Percentiles rank a stretch among this genome's conserved stretches.
phyloP scores from a whole-genome alignment of 2,888 invertebrate species.

The Tillus elongatus region DNA sequence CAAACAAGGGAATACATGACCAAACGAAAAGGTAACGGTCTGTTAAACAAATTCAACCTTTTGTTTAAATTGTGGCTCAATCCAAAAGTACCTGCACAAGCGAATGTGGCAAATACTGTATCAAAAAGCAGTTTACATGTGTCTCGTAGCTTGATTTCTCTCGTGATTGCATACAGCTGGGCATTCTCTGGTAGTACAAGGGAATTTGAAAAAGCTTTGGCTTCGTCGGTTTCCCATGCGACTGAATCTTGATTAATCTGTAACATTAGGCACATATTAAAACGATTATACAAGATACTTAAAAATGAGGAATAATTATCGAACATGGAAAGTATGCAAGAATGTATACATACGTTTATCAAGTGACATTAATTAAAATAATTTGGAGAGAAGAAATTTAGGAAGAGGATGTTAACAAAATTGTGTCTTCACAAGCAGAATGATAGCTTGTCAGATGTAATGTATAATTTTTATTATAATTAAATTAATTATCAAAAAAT shows the following conservation, averaged over 20 bases:
- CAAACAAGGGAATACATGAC: constrained; percentile 50
- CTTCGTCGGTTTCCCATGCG: constrained; percentile 56
- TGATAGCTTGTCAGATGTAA: too few species aligned
- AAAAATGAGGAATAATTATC: too few species aligned
- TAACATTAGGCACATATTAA: too few species aligned
- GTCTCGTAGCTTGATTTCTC: constrained; percentile 58
- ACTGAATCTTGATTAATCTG: constrained; percentile 55
- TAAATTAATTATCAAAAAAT: too few species aligned
- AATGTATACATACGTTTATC: too few species aligned
- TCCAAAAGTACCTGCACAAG: constrained; percentile 46
- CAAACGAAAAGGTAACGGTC: constrained; percentile 43
- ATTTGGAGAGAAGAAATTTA: too few species aligned
- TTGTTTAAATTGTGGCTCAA: constrained; percentile 47
- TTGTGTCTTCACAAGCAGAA: too few species aligned
- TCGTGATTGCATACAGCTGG: constrained; percentile 70
- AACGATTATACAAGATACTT: too few species aligned
- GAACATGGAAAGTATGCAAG: too few species aligned
- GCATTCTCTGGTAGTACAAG: constrained; percentile 68
- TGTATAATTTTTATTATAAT: too few species aligned
- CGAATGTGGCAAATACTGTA: constrained; percentile 44
- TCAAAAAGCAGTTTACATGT: constrained; percentile 52
- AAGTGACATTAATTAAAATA: too few species aligned
- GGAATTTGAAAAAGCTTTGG: constrained; percentile 54
- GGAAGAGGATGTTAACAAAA: too few species aligned
- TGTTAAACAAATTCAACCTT: constrained; percentile 47